These are phyloP conservation scores for Malthinus flaveolus DNA, from an alignment of 2,888 invertebrate genomes.

Conservation along the genomic window DNA sequence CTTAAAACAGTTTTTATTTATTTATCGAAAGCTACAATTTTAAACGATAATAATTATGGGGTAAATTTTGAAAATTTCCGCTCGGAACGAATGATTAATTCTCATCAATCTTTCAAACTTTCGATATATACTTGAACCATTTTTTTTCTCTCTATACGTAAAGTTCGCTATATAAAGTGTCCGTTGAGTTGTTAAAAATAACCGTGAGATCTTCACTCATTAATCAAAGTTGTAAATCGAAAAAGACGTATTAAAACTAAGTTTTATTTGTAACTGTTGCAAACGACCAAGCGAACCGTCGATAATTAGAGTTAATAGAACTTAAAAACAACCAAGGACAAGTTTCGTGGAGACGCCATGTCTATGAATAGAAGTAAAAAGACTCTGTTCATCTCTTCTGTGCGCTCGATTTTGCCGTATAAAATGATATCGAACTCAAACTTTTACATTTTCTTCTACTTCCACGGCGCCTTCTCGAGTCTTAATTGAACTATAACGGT, in stretches of 20 bases:
- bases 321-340: conserved; percentile 38
- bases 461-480: too few species aligned
- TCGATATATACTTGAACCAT: too few species aligned
- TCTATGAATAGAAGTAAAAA: conserved; percentile 34
- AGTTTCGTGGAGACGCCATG: conserved; percentile 32
- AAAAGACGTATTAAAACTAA: conserved; percentile 17
- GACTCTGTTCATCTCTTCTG: too few species aligned
- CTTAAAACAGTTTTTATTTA: too few species aligned
- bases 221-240: conserved; percentile 21
- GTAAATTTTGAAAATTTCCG: too few species aligned
- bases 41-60: too few species aligned
- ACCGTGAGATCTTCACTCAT: conserved; percentile 18
- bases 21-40: too few species aligned
- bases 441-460: too few species aligned
- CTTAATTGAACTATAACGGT: too few species aligned
- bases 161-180: conserved; percentile 1
- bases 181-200: conserved; percentile 17
- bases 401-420: background rate
- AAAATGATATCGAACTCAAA: too few species aligned
- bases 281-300: conserved; percentile 23
- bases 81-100: too few species aligned
- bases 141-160: background rate
- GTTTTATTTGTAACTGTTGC: conserved; percentile 13
- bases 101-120: too few species aligned
- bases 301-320: conserved; percentile 41